These are phyloP conservation scores for Gavialis gangeticus DNA, from an alignment of 2,113 vertebrate genomes.

Conservation along the genomic window DNA sequence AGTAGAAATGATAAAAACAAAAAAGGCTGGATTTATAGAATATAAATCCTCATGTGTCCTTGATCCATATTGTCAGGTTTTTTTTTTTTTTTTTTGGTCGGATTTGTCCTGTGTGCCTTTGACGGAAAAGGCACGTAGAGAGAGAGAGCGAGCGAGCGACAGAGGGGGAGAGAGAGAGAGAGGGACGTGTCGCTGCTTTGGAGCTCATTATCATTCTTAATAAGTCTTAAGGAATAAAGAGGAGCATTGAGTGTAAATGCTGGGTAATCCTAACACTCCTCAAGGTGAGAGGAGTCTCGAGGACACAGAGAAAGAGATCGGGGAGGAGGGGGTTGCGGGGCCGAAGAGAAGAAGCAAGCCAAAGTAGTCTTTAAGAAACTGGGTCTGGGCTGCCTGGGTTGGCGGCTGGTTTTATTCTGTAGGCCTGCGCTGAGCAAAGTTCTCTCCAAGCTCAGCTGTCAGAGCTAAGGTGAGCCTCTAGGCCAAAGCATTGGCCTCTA, in stretches of 20 bases:
- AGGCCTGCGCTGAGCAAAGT: neutral
- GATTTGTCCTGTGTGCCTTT: conserved; percentile 95
- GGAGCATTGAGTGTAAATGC: conserved; percentile 98
- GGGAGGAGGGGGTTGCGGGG: conserved; percentile 56
- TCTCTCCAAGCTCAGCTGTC: neutral
- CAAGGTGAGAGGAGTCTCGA: conserved; percentile 98
- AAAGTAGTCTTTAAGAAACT: neutral
- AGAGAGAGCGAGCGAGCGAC: conserved; percentile 76
- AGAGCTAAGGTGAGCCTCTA: neutral
- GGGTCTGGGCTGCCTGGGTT: neutral
- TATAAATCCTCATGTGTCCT: conserved; percentile 80
- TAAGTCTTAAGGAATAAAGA: conserved; percentile 99
- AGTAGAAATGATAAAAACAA: conserved; percentile 85
- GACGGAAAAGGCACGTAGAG: conserved; percentile 83
- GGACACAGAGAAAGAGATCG: conserved; percentile 84
- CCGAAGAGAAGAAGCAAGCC: conserved; percentile 2
- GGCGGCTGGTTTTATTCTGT: fast-evolving
- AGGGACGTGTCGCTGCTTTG: conserved; percentile 91
- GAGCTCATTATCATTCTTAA: conserved; percentile 99
- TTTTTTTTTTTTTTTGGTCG: conserved; percentile 73
- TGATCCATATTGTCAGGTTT: conserved; percentile 83
- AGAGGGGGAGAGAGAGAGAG: conserved; percentile 81
- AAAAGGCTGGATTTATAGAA: conserved; percentile 80
- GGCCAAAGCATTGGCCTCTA: fast-evolving
- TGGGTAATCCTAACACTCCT: conserved; percentile 97